Evolutionary conservation across 2,113 vertebrate genomes (phyloP).

Genomic region (Empidonax traillii): DNA sequence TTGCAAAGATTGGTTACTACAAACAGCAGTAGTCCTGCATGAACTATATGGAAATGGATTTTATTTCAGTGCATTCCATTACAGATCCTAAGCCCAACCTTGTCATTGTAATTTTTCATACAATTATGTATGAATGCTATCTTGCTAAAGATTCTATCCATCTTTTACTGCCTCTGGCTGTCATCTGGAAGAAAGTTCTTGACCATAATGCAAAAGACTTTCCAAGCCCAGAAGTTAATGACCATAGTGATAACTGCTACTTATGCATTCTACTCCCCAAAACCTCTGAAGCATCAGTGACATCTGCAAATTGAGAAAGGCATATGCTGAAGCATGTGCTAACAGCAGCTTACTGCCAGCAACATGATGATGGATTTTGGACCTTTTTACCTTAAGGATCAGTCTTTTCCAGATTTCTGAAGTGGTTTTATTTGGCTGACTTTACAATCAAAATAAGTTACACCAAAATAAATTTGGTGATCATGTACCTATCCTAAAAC

Average conservation of each 20-base stretch:
- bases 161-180: not conserved
- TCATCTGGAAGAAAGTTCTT: not conserved
- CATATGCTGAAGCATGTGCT: not conserved
- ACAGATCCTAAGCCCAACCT: not conserved
- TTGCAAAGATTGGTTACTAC: not conserved
- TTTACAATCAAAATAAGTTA: not conserved
- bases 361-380: not conserved
- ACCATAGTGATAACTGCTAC: not conserved
- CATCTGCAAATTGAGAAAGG: constrained; percentile 2
- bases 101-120: constrained; percentile 14
- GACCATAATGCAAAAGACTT: not conserved
- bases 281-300: constrained; percentile 8
- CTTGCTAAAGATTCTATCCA: not conserved
- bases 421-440: not conserved
- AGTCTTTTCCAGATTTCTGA: not conserved
- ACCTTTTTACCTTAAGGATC: not conserved
- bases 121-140: not conserved
- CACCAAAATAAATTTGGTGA: not conserved
- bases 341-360: not conserved
- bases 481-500: not conserved
- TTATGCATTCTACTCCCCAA: constrained; percentile 12
- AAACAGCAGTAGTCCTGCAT: not conserved
- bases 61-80: not conserved
- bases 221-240: not conserved
- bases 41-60: not conserved